Base-by-base conservation (phyloP, 2,113 vertebrate genomes). In the Zosterops pallidus region DNA sequence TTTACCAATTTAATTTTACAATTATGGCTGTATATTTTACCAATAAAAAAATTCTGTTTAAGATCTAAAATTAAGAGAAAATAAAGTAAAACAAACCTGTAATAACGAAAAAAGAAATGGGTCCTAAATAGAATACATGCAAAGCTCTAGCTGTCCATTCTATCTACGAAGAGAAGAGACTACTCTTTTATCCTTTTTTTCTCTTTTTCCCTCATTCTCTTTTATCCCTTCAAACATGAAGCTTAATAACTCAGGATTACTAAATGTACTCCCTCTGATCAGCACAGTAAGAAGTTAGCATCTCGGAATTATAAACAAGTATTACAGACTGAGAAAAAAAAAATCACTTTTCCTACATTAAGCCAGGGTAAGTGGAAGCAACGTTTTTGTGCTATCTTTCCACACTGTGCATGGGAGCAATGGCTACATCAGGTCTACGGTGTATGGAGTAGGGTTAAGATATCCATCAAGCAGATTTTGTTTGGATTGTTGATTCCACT, bases 171-270 rank as follows among this genome's bases (percentile, higher is more conserved):
- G 33, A 52, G 29, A 57, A 69, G 35, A 86, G 26, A 55, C n/a
- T 0, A 1, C 1, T 53, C 39, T 94, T 92, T 86, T 74, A 89
- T 81, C 31, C 33, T 5, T 31, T 72, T 72, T 76, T 87, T 82
- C 53, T 53, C 39, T 82, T 80, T 86, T 83, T 52, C 12, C 4
- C 17, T 71, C 1, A 5, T 94, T 69, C 44, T 46, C 31, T 77
- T 94, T 94, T 82, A 82, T 85, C 52, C 9, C 11, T 87, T 90
- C 65, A 84, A 52, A 87, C 75, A 91, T n/a, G 35, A 52, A 87
- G 9, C 19, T 71, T 75, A 92, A 68, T 84, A 62, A 76, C n/a
- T 25, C 11, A 1, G 62, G 46, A 80, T 95, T 88, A 62, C 20
- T 56, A 49, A 41, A 6, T 53, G 11, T 88, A 79, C 28, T 82